A percentile compares a stretch with the other conserved stretches of the same genome.
Evolutionary conservation across 2,888 invertebrate species (phyloP).

Genomic region (Silvanus unidentatus): DNA sequence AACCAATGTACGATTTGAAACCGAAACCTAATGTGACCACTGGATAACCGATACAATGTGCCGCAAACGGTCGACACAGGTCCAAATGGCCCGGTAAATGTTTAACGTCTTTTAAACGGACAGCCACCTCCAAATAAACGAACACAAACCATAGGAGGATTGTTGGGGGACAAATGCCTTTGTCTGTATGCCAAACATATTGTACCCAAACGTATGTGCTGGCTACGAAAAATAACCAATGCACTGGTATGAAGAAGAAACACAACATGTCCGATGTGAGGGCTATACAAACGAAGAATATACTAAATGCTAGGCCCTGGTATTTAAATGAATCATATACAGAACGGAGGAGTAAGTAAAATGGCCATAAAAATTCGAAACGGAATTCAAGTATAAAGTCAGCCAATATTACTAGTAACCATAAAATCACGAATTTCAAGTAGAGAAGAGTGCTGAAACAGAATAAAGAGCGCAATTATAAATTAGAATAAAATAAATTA

Average conservation of each 20-base stretch:
- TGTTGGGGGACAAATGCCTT: slow-evolving; percentile 85
- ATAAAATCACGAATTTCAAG: slow-evolving; percentile 90
- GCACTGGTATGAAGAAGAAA: slow-evolving; percentile 97
- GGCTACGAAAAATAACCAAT: slow-evolving; percentile 96
- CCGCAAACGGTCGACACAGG: slow-evolving; percentile 92
- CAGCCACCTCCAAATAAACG: slow-evolving; percentile 89
- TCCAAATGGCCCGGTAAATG: slow-evolving; percentile 82
- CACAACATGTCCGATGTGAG: slow-evolving; percentile 97
- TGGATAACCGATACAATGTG: slow-evolving; percentile 64
- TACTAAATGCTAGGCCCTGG: slow-evolving; percentile 96
- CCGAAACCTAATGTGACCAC: slow-evolving; percentile 81
- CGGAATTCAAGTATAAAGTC: slow-evolving; percentile 97
- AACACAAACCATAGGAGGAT: slow-evolving; percentile 89
- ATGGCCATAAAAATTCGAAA: slow-evolving; percentile 98
- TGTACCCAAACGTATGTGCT: slow-evolving; percentile 99
- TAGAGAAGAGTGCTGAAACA: slow-evolving; percentile 78
- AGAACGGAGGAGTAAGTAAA: slow-evolving; percentile 92
- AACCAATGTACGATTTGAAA: slow-evolving; percentile 85
- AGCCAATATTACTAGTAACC: slow-evolving; percentile 89
- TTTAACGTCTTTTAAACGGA: slow-evolving; percentile 75
- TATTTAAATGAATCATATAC: slow-evolving; percentile 97
- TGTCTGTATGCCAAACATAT: slow-evolving; percentile 96
- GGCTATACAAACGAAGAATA: slow-evolving; percentile 96
- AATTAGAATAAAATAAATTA: neutral
- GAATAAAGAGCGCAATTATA: too few species aligned